These are phyloP conservation scores for Echinops telfairi DNA, from an alignment of 2,113 vertebrate genomes.

Conservation along the genomic window DNA sequence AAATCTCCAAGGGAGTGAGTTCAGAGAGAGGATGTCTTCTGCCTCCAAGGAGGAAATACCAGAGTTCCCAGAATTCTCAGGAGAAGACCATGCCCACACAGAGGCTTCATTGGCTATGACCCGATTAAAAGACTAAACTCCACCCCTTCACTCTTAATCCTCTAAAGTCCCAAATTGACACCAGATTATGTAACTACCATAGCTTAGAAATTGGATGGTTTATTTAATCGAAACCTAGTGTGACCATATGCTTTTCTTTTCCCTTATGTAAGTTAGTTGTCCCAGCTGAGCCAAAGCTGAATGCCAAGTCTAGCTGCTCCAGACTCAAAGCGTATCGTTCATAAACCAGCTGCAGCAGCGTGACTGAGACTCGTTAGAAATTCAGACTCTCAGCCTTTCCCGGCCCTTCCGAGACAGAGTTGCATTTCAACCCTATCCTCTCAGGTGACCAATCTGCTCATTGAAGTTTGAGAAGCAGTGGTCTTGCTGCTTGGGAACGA, in stretches of 20 bases:
- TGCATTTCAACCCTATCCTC: neutral
- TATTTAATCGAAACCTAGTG: neutral
- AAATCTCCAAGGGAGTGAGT: too few species aligned
- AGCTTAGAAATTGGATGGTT: neutral
- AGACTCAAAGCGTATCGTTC: neutral
- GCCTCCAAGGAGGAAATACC: too few species aligned
- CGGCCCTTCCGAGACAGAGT: neutral
- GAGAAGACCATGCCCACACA: too few species aligned
- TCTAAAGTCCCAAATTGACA: too few species aligned
- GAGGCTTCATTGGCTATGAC: too few species aligned
- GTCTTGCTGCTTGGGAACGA: neutral
- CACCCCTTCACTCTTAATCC: too few species aligned
- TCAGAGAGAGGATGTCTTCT: too few species aligned
- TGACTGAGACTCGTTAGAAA: neutral
- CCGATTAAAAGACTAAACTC: too few species aligned
- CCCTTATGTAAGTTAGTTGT: neutral
- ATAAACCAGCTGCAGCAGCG: neutral
- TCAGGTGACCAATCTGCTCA: neutral
- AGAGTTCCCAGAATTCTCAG: too few species aligned
- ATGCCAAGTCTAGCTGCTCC: neutral
- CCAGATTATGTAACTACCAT: too few species aligned
- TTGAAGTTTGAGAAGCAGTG: conserved; percentile 14
- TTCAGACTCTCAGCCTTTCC: neutral
- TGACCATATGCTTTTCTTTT: neutral
- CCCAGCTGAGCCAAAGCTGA: neutral